A percentile compares a stretch with the other conserved stretches of the same genome.
phyloP scores from a whole-genome alignment of 2,888 invertebrate species.

The Perizoma affinitatum region DNA sequence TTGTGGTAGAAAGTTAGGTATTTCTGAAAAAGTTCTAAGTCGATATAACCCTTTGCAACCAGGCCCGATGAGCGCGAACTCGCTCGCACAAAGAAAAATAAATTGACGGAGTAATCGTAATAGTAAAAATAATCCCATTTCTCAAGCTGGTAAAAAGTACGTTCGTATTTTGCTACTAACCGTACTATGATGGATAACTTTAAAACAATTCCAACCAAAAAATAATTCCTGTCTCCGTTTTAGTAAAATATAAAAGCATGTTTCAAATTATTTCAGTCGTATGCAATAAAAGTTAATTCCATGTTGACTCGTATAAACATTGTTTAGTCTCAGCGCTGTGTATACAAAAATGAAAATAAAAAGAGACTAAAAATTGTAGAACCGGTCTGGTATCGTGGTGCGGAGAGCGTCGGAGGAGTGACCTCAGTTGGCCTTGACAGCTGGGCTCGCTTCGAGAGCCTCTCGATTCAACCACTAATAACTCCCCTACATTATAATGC shows the following conservation, averaged over 20 bases:
- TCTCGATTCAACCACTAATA: constrained; percentile 80
- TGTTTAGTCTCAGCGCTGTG: constrained; percentile 82
- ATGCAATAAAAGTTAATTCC: constrained; percentile 79
- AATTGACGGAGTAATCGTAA: no score
- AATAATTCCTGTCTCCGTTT: constrained; percentile 30
- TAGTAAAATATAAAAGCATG: constrained; percentile 42
- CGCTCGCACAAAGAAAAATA: no score
- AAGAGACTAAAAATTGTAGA: constrained; percentile 82
- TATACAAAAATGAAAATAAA: constrained; percentile 84
- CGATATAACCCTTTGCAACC: no score
- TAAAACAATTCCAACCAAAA: constrained; percentile 27
- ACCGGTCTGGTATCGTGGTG: constrained; percentile 81
- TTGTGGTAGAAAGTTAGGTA: no score
- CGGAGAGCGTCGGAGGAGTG: constrained; percentile 81
- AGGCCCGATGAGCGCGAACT: no score
- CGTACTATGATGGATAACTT: constrained; percentile 7
- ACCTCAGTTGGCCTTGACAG: constrained; percentile 84
- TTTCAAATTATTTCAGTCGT: constrained; percentile 62
- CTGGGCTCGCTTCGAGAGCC: constrained; percentile 75
- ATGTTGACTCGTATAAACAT: constrained; percentile 80
- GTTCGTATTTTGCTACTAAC: no score
- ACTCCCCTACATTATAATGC: constrained; percentile 78
- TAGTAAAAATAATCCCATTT: no score
- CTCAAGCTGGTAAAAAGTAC: no score
- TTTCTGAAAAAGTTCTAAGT: no score